Percentiles rank a stretch among this genome's conserved stretches.
Conservation (phyloP, 2,888 invertebrate genomes). For the Coelinius sp. region DNA sequence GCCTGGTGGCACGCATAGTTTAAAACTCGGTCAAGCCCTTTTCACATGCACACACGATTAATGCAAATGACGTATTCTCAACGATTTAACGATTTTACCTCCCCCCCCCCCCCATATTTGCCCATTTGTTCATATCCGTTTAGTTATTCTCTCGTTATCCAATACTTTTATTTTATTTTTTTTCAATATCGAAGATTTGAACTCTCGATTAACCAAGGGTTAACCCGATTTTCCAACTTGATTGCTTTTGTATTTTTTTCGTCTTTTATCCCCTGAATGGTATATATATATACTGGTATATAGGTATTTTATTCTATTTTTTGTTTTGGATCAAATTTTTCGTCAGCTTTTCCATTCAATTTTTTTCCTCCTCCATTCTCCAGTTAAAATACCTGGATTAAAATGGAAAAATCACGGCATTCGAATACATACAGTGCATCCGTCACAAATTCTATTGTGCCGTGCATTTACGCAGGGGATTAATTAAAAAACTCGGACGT, state of each 20-base stretch:
- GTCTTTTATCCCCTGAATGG: not conserved
- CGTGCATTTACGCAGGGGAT: constrained; percentile 3
- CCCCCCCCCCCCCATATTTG: not conserved
- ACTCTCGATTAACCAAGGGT: not conserved
- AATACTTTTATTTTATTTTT: not conserved
- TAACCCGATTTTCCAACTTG: constrained; percentile 3
- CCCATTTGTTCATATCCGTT: not conserved
- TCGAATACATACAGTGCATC: not conserved
- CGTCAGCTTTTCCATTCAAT: constrained; percentile 3
- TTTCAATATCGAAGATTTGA: not conserved
- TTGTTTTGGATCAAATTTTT: not conserved
- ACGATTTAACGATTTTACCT: constrained; percentile 5
- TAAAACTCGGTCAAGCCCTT: constrained; percentile 33
- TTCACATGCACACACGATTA: not conserved
- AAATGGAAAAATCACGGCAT: not conserved
- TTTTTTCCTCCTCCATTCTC: not conserved
- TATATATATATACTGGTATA: too few species aligned
- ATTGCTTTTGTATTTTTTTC: constrained; percentile 3
- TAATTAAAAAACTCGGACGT: constrained; percentile 33
- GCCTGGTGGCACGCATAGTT: constrained; percentile 20
- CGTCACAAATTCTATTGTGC: not conserved
- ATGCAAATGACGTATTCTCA: not conserved
- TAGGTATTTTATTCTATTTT: not conserved
- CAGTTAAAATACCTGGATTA: constrained; percentile 19
- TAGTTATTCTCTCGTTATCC: not conserved